phyloP scores from a whole-genome alignment of 2,888 invertebrate genomes.

The Microplitis manilae region DNA sequence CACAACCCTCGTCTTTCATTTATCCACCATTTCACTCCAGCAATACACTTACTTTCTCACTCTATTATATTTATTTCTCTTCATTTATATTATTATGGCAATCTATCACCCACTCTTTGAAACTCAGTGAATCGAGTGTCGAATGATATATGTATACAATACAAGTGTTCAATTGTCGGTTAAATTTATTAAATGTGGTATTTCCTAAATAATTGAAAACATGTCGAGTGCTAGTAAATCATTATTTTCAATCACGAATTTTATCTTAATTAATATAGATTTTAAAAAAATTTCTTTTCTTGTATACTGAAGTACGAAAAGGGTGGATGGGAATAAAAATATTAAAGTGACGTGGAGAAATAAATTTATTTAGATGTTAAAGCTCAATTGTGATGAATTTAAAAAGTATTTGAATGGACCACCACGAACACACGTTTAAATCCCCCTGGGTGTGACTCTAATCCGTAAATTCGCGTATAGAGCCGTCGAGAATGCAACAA shows the following conservation, averaged over 20 bases:
- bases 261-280: neutral
- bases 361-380: constrained; percentile 3
- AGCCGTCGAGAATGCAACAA: constrained; percentile 48
- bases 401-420: constrained; percentile 23
- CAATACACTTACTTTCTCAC: neutral
- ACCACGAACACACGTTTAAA: constrained; percentile 4
- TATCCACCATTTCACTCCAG: neutral
- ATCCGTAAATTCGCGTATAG: constrained; percentile 48
- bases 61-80: constrained; percentile 2
- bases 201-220: neutral
- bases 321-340: neutral
- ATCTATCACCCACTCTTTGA: constrained; percentile 35
- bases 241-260: neutral
- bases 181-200: constrained; percentile 18
- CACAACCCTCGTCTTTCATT: constrained; percentile 32
- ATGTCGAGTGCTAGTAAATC: neutral
- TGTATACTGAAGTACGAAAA: neutral
- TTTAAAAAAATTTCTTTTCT: neutral
- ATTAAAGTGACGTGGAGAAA: neutral
- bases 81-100: constrained; percentile 17
- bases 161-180: constrained; percentile 24
- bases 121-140: neutral
- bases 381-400: neutral
- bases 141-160: neutral
- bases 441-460: constrained; percentile 42